Percentiles rank a stretch among this genome's conserved stretches.
Conservation (phyloP, 2,113 vertebrate genomes). For the Vanacampus margaritifer region DNA sequence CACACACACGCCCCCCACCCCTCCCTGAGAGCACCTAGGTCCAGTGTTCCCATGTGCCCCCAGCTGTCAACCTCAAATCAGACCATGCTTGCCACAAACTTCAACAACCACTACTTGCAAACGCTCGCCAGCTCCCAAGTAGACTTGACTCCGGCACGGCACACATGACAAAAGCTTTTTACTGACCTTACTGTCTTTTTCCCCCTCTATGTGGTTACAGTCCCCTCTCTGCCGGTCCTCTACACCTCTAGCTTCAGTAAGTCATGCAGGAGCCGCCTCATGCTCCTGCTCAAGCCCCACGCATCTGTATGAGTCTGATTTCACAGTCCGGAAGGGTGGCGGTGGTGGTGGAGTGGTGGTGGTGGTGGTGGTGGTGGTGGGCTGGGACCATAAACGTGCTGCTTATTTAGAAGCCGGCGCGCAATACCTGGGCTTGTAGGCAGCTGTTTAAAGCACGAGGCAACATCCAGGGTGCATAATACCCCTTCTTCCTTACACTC, state of each 20-base stretch:
- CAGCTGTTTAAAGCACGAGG: constrained; percentile 77
- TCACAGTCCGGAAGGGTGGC: constrained; percentile 79
- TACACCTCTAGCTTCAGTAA: constrained; percentile 67
- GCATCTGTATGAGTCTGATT: constrained; percentile 77
- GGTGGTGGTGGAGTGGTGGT: constrained; percentile 1
- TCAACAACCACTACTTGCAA: constrained; percentile 76
- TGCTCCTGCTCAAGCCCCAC: constrained; percentile 66
- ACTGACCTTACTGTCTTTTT: constrained; percentile 77
- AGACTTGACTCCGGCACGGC: constrained; percentile 53
- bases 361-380: not conserved
- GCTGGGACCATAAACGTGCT: constrained; percentile 65
- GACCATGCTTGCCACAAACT: constrained; percentile 77
- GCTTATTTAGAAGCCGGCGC: constrained; percentile 77
- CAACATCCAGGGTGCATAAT: constrained; percentile 80
- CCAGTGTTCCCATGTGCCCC: constrained; percentile 63
- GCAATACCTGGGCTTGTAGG: constrained; percentile 76
- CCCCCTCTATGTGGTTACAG: constrained; percentile 66
- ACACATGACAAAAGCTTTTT: constrained; percentile 56
- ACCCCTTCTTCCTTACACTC: constrained; percentile 43
- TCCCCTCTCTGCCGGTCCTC: constrained; percentile 68
- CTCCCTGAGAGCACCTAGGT: not conserved
- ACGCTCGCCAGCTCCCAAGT: constrained; percentile 49
- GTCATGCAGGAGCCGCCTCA: constrained; percentile 68
- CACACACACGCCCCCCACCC: not conserved
- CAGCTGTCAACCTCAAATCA: constrained; percentile 72